Evolutionary conservation across 2,113 vertebrate genomes (phyloP).

Genomic region (Indri indri): DNA sequence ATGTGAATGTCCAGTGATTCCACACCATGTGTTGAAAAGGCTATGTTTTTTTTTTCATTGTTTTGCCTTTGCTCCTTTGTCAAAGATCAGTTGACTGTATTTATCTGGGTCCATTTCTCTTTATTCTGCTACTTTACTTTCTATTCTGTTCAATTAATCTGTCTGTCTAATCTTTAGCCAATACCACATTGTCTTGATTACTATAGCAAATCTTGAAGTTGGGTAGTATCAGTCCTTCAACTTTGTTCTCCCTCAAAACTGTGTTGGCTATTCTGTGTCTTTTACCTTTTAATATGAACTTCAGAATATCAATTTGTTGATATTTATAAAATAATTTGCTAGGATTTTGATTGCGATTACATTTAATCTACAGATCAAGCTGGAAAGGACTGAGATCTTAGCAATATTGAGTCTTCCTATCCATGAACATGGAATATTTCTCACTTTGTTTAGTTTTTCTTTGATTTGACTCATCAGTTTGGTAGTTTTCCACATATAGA

Average conservation of each 20-base stretch:
- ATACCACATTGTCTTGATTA: neutral
- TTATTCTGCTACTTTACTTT: neutral
- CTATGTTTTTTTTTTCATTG: neutral
- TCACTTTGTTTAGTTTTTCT: neutral
- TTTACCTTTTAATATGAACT: neutral
- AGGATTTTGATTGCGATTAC: neutral
- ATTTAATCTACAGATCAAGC: neutral
- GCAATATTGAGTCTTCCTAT: neutral
- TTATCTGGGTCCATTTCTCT: neutral
- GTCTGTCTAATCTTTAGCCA: neutral
- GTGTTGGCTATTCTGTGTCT: neutral
- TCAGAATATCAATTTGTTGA: neutral
- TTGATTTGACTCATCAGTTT: neutral
- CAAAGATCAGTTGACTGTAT: neutral
- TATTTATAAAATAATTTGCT: neutral
- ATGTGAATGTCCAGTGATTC: neutral
- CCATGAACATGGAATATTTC: neutral
- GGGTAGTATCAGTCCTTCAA: neutral
- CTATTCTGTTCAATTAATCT: neutral
- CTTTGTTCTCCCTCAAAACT: neutral
- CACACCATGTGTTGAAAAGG: neutral
- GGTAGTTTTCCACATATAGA: neutral
- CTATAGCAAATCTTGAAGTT: neutral
- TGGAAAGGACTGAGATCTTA: neutral
- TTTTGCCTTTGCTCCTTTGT: neutral